Evolutionary conservation across 2,888 invertebrate species (phyloP).

Genomic region (Drosophila pegasa): DNA sequence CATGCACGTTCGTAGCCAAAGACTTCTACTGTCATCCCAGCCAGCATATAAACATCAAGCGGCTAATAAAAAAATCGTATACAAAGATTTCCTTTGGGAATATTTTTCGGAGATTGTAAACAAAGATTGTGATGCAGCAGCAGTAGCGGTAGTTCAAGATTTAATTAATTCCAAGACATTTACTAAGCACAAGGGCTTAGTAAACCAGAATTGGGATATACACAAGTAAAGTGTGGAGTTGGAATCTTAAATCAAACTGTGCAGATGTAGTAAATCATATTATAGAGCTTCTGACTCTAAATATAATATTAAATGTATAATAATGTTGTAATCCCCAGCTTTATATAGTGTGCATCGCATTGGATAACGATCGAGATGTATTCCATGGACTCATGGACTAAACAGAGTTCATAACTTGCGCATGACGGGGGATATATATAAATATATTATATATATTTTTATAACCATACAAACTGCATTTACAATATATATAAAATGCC

Average conservation of each 20-base stretch:
- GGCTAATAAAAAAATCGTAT: background rate
- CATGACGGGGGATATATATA: background rate
- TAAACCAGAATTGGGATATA: too few relatives aligned
- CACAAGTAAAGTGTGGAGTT: too few relatives aligned
- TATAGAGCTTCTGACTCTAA: too few relatives aligned
- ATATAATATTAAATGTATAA: too few relatives aligned
- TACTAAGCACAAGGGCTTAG: too few relatives aligned
- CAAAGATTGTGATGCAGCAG: background rate
- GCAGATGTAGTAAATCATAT: too few relatives aligned
- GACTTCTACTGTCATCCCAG: background rate
- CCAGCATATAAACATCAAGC: background rate
- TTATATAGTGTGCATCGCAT: background rate
- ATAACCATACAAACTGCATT: slow-evolving; percentile 7
- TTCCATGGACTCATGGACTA: background rate
- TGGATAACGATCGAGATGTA: background rate
- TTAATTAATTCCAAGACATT: too few relatives aligned
- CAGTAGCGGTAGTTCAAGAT: too few relatives aligned
- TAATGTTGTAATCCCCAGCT: background rate
- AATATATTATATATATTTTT: background rate
- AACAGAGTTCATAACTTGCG: background rate
- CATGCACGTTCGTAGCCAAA: background rate
- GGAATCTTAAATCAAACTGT: too few relatives aligned
- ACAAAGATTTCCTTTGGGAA: background rate
- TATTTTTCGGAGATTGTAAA: background rate
- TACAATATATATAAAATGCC: slow-evolving; percentile 33